A percentile compares a stretch with the other conserved stretches of the same genome.
Evolutionary conservation across 2,888 invertebrate species (phyloP).

Genomic region (Amphimallon solstitiale): DNA sequence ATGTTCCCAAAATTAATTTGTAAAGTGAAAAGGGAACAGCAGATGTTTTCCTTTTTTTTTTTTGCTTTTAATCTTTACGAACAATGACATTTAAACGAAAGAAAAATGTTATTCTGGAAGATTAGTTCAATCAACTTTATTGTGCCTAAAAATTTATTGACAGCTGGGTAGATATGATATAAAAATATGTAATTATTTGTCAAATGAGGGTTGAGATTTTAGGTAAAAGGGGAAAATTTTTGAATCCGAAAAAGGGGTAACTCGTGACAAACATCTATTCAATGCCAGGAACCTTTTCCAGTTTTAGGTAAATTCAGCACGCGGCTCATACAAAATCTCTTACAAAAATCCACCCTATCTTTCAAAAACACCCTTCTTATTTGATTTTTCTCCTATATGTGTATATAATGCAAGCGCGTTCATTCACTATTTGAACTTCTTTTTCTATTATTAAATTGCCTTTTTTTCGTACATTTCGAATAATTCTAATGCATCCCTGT

Average conservation of each 20-base stretch:
- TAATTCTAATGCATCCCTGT: conserved; percentile 12
- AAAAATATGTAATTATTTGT: conserved; percentile 63
- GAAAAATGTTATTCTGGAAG: conserved; percentile 47
- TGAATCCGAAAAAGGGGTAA: conserved; percentile 58
- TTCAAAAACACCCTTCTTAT: conserved; percentile 34
- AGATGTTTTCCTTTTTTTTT: conserved; percentile 6
- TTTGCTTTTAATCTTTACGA: conserved; percentile 1
- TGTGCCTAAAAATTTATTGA: conserved; percentile 54
- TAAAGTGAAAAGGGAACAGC: not conserved
- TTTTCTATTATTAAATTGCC: conserved; percentile 1
- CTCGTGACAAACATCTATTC: conserved; percentile 58
- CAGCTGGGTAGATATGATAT: conserved; percentile 59
- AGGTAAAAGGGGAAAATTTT: conserved; percentile 62
- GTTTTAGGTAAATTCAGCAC: conserved; percentile 49
- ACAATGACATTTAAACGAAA: conserved; percentile 14
- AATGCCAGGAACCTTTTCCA: conserved; percentile 47
- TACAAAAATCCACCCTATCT: conserved; percentile 25
- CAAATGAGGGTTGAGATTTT: conserved; percentile 61
- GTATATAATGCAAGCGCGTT: no score
- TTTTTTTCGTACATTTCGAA: conserved; percentile 22
- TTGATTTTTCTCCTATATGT: conserved; percentile 28
- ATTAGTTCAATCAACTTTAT: conserved; percentile 57
- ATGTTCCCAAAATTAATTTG: no score
- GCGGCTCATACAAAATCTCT: conserved; percentile 37
- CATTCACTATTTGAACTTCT: no score